phyloP scores from a whole-genome alignment of 1,140 invertebrate genomes.

The Fragariocoptes setiger region DNA sequence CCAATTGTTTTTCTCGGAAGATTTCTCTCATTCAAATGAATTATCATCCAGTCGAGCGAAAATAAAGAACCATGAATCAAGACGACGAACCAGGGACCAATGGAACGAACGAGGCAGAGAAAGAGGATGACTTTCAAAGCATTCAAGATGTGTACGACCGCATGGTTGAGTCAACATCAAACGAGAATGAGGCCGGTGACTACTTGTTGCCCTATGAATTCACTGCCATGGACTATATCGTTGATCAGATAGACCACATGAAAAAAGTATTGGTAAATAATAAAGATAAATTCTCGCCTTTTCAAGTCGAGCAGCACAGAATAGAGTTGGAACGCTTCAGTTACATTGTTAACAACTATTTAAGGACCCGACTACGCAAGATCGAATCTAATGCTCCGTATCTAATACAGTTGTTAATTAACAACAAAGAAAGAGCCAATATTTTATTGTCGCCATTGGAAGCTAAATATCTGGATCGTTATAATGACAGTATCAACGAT shows the following conservation, averaged over 20 bases:
- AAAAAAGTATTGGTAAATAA: constrained; percentile 1
- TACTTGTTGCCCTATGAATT: constrained; percentile 8
- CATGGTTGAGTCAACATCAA: constrained; percentile 5
- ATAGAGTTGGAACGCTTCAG: constrained; percentile 7
- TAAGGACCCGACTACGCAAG: constrained; percentile 5
- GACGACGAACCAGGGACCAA: too few species aligned
- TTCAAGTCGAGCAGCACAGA: constrained; percentile 8
- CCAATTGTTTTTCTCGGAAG: too few species aligned
- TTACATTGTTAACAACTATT: constrained; percentile 8
- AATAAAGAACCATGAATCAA: too few species aligned
- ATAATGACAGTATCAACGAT: constrained; percentile 5
- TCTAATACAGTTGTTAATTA: constrained; percentile 6
- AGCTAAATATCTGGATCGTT: constrained; percentile 9
- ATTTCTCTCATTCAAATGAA: too few species aligned
- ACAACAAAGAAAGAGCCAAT: constrained; percentile 1
- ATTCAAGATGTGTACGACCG: constrained; percentile 5
- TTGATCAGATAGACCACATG: constrained; percentile 9
- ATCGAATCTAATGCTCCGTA: constrained; percentile 6
- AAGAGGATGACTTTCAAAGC: constrained; percentile 3
- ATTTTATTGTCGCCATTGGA: constrained; percentile 6
- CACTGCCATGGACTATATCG: constrained; percentile 6
- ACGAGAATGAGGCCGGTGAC: constrained; percentile 3
- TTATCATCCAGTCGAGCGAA: too few species aligned
- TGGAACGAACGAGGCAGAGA: background rate
- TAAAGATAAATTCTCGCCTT: constrained; percentile 2